phyloP scores from a whole-genome alignment of 2,113 vertebrate genomes.

The Cichladusa arquata region DNA sequence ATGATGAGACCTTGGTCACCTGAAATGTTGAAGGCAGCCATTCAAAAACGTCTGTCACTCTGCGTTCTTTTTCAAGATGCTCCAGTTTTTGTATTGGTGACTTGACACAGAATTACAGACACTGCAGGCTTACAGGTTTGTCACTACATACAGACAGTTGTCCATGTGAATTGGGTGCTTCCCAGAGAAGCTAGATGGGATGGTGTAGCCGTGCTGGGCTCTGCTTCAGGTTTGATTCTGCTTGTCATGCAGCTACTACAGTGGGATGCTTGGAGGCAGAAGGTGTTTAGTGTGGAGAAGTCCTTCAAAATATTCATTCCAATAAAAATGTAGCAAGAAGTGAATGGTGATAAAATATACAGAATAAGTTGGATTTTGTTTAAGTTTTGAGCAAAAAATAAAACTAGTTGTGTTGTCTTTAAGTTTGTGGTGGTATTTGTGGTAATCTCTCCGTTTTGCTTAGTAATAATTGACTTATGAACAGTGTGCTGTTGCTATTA shows the following conservation, averaged over 20 bases:
- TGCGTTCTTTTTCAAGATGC: background rate
- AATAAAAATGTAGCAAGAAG: background rate
- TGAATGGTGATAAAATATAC: background rate
- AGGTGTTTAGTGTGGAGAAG: background rate
- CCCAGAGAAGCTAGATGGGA: rapidly evolving
- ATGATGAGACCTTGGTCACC: background rate
- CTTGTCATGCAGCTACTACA: background rate
- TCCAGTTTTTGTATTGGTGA: background rate
- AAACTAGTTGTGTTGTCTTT: background rate
- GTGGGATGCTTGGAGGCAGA: background rate
- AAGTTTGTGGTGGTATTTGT: background rate
- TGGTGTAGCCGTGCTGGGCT: background rate
- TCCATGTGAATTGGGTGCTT: rapidly evolving
- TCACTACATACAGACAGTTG: background rate
- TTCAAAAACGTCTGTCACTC: background rate
- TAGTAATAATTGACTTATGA: background rate
- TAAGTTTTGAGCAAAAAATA: background rate
- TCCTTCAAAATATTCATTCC: background rate
- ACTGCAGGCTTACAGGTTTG: background rate
- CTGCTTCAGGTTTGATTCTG: rapidly evolving
- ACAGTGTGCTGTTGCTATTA: constrained; percentile 10
- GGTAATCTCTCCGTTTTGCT: background rate
- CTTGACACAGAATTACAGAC: background rate
- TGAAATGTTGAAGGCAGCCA: background rate
- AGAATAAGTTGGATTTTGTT: background rate